Evolutionary conservation across 2,888 invertebrate genomes (phyloP).

Genomic region (Allygus modestus): DNA sequence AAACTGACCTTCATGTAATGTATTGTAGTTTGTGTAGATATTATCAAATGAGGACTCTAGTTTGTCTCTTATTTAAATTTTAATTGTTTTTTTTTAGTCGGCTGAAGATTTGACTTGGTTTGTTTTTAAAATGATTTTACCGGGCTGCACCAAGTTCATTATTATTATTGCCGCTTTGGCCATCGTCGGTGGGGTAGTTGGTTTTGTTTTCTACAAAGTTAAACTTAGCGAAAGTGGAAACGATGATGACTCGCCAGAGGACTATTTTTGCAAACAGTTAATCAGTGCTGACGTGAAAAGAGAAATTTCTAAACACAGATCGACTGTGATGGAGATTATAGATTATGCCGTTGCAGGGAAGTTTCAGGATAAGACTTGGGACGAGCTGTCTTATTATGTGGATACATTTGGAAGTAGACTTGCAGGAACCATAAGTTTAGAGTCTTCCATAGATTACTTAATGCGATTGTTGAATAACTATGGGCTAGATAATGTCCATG

Average conservation of each 20-base stretch:
- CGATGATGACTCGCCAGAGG: not conserved
- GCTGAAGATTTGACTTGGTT: too few species aligned
- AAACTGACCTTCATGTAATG: too few species aligned
- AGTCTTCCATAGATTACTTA: conserved; percentile 84
- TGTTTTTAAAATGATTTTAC: not conserved
- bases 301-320: not conserved
- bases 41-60: too few species aligned
- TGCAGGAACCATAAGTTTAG: conserved; percentile 80
- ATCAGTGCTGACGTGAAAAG: not conserved
- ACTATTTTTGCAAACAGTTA: not conserved
- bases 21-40: too few species aligned
- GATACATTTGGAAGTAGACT: conserved; percentile 82
- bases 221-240: not conserved
- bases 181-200: not conserved
- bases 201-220: conserved; percentile 10
- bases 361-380: conserved; percentile 79
- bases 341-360: conserved; percentile 72
- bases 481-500: conserved; percentile 82
- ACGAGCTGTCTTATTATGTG: conserved; percentile 76
- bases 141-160: not conserved
- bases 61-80: too few species aligned
- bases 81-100: too few species aligned
- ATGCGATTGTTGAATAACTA: conserved; percentile 74
- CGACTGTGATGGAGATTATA: conserved; percentile 1
- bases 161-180: conserved; percentile 1